Percentiles rank a stretch among this genome's conserved stretches.
These are phyloP conservation scores for Liparis tanakae DNA, from an alignment of 2,797 vertebrate species.

Conservation along the genomic window DNA sequence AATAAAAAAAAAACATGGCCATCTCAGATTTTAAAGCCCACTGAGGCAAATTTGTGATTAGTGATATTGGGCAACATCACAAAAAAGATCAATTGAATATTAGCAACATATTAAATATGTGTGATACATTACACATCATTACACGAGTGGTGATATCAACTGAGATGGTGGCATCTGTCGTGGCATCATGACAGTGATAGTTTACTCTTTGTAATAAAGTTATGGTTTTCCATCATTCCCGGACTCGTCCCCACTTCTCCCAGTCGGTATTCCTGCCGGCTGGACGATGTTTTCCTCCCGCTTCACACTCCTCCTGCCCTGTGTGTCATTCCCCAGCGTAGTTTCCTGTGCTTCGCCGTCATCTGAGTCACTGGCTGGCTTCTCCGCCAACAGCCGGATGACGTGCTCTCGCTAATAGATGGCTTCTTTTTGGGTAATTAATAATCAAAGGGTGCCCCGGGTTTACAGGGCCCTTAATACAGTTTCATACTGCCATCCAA, in stretches of 20 bases:
- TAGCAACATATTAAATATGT: neutral
- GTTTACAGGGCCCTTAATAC: conserved; percentile 72
- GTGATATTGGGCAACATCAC: neutral
- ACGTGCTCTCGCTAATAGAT: conserved; percentile 72
- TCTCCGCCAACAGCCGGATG: conserved; percentile 67
- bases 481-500: conserved; percentile 51
- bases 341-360: conserved; percentile 64
- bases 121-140: no score
- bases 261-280: conserved; percentile 38
- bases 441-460: conserved; percentile 74
- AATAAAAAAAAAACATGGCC: neutral
- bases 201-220: neutral
- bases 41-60: no score
- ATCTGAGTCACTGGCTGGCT: conserved; percentile 71
- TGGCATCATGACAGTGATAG: neutral
- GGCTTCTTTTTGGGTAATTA: conserved; percentile 76
- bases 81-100: neutral
- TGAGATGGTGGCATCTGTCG: neutral
- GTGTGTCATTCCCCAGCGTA: conserved; percentile 65
- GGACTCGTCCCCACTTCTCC: conserved; percentile 3
- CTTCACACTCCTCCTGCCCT: conserved; percentile 63
- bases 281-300: conserved; percentile 50
- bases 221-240: neutral
- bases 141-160: neutral
- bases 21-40: no score